A percentile compares a stretch with the other conserved stretches of the same genome.
Evolutionary conservation across 2,797 vertebrate species (phyloP).

Genomic region (Numenius phaeopus): DNA sequence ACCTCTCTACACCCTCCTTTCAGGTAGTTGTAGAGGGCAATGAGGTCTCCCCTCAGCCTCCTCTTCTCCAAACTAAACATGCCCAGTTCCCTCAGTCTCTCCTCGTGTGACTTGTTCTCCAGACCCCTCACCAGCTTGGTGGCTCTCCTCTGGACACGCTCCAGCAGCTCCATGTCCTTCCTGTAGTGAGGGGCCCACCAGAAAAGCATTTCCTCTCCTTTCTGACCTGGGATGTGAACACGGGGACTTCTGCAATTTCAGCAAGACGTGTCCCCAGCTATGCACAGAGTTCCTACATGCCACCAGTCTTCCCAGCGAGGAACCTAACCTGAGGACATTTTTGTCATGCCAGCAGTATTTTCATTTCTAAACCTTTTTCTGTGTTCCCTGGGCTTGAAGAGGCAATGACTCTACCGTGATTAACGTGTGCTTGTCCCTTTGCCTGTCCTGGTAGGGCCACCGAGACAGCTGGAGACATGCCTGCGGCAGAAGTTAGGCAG

Average conservation of each 20-base stretch:
- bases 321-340: background rate
- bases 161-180: no score
- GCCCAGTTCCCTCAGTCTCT: no score
- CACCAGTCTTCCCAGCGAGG: background rate
- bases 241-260: background rate
- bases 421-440: background rate
- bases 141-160: no score
- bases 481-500: background rate
- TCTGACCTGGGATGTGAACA: background rate
- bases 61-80: no score
- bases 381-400: background rate
- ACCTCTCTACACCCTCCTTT: no score
- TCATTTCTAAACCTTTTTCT: background rate
- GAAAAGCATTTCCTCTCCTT: background rate
- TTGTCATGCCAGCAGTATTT: background rate
- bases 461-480: background rate
- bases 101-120: no score
- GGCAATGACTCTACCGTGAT: fast-evolving
- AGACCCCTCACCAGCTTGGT: no score
- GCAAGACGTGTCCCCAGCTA: fast-evolving
- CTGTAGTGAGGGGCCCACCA: background rate
- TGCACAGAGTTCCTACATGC: fast-evolving
- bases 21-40: no score
- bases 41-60: no score
- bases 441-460: background rate